Percentiles rank a stretch among this genome's conserved stretches.
These are phyloP conservation scores for Bellardia bayeri DNA, from an alignment of 2,888 invertebrate genomes.

Conservation along the genomic window DNA sequence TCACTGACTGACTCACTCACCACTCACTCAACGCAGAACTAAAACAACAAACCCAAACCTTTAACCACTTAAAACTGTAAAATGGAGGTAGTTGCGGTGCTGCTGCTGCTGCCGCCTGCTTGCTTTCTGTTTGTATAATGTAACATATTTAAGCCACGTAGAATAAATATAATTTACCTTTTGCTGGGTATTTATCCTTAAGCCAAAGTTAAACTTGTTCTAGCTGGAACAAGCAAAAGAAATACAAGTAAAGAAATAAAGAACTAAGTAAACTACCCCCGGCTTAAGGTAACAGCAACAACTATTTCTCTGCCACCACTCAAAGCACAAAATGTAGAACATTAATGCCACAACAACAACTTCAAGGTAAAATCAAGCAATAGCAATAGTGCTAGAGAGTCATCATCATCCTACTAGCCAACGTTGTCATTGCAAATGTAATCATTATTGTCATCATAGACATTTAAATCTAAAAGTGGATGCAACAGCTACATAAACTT, in stretches of 20 bases:
- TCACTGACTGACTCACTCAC: neutral
- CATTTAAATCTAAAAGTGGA: conserved; percentile 52
- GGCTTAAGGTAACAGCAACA: conserved; percentile 48
- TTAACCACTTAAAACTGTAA: conserved; percentile 26
- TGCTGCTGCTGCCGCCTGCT: too few relatives aligned
- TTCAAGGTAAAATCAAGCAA: neutral
- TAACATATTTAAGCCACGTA: conserved; percentile 63
- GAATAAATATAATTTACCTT: conserved; percentile 72
- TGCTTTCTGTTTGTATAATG: conserved; percentile 28
- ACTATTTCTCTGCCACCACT: neutral
- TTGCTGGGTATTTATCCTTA: conserved; percentile 69
- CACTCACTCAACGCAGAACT: conserved; percentile 19
- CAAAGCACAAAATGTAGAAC: conserved; percentile 15
- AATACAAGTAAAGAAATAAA: neutral
- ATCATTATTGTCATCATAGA: conserved; percentile 70
- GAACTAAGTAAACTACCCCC: conserved; percentile 48
- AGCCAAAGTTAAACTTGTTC: conserved; percentile 72
- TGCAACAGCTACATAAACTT: conserved; percentile 60
- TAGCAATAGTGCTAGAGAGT: neutral
- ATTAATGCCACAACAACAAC: conserved; percentile 32
- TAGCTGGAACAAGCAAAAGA: neutral
- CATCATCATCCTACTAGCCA: conserved; percentile 29
- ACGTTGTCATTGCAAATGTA: conserved; percentile 59
- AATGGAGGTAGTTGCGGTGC: neutral
- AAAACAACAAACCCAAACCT: conserved; percentile 37